Evolutionary conservation across 2,888 invertebrate species (phyloP).

Genomic region (Hipparchia sbordonii): DNA sequence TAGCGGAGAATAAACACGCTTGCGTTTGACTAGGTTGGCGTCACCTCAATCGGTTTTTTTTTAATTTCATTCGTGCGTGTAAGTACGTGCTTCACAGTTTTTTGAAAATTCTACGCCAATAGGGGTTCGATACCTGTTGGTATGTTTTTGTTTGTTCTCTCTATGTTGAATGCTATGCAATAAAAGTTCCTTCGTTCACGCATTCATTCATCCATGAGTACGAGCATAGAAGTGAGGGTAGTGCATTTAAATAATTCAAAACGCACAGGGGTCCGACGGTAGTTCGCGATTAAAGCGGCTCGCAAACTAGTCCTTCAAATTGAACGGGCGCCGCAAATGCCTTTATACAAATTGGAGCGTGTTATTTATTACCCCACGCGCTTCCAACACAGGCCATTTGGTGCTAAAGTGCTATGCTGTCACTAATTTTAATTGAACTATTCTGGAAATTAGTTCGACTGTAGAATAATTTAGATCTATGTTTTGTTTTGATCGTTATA

Average conservation of each 20-base stretch:
- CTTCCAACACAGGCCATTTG: conserved; percentile 24
- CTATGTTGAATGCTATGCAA: no score
- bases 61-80: no score
- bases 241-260: conserved; percentile 19
- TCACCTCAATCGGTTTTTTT: no score
- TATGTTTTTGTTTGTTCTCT: no score
- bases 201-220: no score
- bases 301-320: conserved; percentile 22
- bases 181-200: no score
- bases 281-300: conserved; percentile 10
- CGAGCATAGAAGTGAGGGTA: no score
- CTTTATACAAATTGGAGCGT: conserved; percentile 30
- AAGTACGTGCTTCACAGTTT: no score
- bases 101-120: no score
- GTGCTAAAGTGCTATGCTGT: conserved; percentile 26
- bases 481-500: background rate
- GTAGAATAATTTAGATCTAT: background rate
- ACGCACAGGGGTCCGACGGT: background rate
- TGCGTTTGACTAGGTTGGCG: no score
- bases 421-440: conserved; percentile 31
- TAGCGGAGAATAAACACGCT: no score
- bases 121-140: no score
- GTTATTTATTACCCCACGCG: conserved; percentile 27
- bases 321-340: conserved; percentile 21
- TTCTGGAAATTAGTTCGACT: conserved; percentile 12